A percentile compares a stretch with the other conserved stretches of the same genome.
phyloP scores from a whole-genome alignment of 2,797 vertebrate species.

The Cyclopterus lumpus region DNA sequence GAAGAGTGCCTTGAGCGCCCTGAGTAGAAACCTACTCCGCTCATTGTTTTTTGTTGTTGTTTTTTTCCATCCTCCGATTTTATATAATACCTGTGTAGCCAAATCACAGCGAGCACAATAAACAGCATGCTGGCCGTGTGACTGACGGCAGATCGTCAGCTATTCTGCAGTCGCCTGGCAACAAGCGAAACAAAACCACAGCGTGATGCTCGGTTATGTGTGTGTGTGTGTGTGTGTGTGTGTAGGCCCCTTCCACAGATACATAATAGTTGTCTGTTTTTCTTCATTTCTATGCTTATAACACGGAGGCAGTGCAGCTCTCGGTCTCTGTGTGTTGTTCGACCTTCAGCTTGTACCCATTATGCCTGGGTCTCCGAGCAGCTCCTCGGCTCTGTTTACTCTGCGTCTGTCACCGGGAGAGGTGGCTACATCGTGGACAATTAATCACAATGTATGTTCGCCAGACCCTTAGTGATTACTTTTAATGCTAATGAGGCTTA shows the following conservation, averaged over 20 bases:
- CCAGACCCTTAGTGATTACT: slow-evolving; percentile 54
- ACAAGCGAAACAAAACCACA: slow-evolving; percentile 52
- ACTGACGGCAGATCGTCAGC: slow-evolving; percentile 56
- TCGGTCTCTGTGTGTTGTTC: background rate
- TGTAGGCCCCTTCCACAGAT: slow-evolving; percentile 19
- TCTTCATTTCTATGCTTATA: slow-evolving; percentile 6
- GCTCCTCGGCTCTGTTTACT: slow-evolving; percentile 37
- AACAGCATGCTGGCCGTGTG: slow-evolving; percentile 61
- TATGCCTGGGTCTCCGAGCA: slow-evolving; percentile 14
- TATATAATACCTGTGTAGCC: slow-evolving; percentile 32
- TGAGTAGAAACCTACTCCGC: slow-evolving; percentile 38
- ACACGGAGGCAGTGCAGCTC: slow-evolving; percentile 16
- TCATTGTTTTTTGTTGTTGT: slow-evolving; percentile 30
- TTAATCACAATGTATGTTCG: slow-evolving; percentile 50
- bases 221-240: slow-evolving; percentile 10
- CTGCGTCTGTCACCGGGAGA: slow-evolving; percentile 23
- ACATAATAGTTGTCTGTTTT: slow-evolving; percentile 26
- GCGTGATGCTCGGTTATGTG: background rate
- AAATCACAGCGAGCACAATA: slow-evolving; percentile 47
- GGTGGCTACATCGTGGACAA: slow-evolving; percentile 40
- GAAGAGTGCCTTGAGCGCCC: slow-evolving; percentile 40
- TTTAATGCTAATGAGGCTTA: slow-evolving; percentile 69
- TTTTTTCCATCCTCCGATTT: slow-evolving; percentile 32
- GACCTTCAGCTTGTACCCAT: background rate
- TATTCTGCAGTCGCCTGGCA: slow-evolving; percentile 56